These are phyloP conservation scores for Stictocephala bisonia DNA, from an alignment of 2,888 invertebrate genomes.

Conservation along the genomic window DNA sequence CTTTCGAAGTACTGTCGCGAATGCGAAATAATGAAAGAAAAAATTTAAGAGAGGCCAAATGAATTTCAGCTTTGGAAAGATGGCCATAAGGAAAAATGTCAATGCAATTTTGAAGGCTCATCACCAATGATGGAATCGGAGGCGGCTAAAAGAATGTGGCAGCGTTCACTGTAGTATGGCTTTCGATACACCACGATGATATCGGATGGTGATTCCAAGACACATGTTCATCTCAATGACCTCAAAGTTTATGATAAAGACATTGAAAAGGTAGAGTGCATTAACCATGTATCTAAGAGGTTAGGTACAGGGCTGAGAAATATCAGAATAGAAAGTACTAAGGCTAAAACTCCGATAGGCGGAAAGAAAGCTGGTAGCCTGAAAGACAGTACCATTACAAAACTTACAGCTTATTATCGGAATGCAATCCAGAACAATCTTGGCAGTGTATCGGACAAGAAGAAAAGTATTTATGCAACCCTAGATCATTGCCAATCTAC, in stretches of 20 bases:
- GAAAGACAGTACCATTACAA: background rate
- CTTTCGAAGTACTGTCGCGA: background rate
- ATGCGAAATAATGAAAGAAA: background rate
- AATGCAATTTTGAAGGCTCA: background rate
- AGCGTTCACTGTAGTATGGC: background rate
- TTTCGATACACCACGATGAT: background rate
- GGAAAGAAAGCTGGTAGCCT: too few species aligned
- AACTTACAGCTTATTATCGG: background rate
- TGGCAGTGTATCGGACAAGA: too few species aligned
- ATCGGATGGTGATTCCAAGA: background rate
- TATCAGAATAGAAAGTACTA: background rate
- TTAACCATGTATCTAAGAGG: conserved; percentile 6
- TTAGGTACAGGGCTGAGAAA: conserved; percentile 1
- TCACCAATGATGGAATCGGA: background rate
- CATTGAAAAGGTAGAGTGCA: background rate
- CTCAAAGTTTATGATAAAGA: background rate
- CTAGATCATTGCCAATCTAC: too few species aligned
- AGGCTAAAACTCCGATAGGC: background rate
- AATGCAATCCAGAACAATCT: conserved; percentile 1
- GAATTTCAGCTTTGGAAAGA: background rate
- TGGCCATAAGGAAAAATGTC: background rate
- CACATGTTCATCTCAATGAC: background rate
- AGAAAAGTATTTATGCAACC: too few species aligned
- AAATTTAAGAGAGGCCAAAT: background rate
- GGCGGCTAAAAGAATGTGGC: background rate